phyloP scores from a whole-genome alignment of 2,888 invertebrate species.

The Hypomecis atomaria region DNA sequence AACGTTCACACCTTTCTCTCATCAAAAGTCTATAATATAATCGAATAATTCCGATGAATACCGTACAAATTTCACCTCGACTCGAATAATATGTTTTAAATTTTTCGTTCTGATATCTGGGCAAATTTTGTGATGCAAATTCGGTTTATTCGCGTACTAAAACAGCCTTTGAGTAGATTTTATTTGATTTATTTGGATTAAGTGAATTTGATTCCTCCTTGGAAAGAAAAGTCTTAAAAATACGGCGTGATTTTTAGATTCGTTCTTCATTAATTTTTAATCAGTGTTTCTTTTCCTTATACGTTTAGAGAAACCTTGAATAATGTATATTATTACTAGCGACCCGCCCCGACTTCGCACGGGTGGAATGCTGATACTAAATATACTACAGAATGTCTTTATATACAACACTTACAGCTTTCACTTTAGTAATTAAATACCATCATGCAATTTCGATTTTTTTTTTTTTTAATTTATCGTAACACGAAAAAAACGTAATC shows the following conservation, averaged over 20 bases:
- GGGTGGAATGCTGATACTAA: no score
- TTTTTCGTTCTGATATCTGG: constrained; percentile 8
- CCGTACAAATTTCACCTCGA: background rate
- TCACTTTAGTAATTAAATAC: no score
- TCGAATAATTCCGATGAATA: constrained; percentile 10
- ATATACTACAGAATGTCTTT: no score
- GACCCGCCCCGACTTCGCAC: no score
- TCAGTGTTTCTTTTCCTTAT: background rate
- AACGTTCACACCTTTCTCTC: background rate
- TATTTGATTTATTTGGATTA: constrained; percentile 27
- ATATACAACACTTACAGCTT: no score
- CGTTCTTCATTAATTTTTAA: background rate
- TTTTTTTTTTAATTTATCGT: no score
- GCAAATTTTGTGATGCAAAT: constrained; percentile 26
- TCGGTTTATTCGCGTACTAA: constrained; percentile 21
- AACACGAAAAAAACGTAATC: no score
- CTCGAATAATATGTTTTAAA: constrained; percentile 8
- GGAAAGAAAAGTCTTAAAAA: background rate
- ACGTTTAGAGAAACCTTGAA: no score
- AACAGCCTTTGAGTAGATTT: constrained; percentile 18
- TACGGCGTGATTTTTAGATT: constrained; percentile 10
- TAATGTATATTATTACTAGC: no score
- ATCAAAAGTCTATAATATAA: background rate
- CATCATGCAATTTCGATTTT: no score
- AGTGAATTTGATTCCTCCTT: constrained; percentile 26